Evolutionary conservation across 2,888 invertebrate genomes (phyloP).

Genomic region (Eubasilissa splendida): DNA sequence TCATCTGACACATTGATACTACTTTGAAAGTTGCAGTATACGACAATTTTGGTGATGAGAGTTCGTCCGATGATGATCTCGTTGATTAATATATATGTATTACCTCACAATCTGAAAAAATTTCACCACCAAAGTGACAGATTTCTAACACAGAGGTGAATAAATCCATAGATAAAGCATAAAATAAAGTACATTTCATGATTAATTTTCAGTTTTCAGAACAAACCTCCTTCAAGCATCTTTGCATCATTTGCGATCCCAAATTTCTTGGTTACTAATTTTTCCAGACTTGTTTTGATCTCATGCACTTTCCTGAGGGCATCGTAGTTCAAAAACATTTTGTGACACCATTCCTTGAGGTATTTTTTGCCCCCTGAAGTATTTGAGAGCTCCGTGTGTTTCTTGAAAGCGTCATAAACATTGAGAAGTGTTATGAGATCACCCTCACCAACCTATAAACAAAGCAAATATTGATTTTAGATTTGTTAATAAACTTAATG

Average conservation of each 20-base stretch:
- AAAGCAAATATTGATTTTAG: background rate
- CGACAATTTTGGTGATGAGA: no score
- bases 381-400: slow-evolving; percentile 63
- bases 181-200: no score
- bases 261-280: slow-evolving; percentile 66
- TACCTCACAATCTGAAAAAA: no score
- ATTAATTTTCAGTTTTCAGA: background rate
- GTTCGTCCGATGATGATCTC: no score
- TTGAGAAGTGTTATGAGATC: slow-evolving; percentile 93
- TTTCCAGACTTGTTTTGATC: slow-evolving; percentile 66
- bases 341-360: slow-evolving; percentile 81
- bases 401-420: slow-evolving; percentile 78
- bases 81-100: no score
- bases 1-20: no score
- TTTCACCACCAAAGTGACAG: no score
- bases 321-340: slow-evolving; percentile 89
- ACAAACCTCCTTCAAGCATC: slow-evolving; percentile 65
- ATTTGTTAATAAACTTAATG: no score
- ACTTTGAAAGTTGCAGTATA: no score
- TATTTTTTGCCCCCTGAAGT: slow-evolving; percentile 65
- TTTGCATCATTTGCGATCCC: slow-evolving; percentile 62
- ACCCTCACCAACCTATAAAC: slow-evolving; percentile 83
- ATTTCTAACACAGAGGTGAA: no score
- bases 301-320: slow-evolving; percentile 83
- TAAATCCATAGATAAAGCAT: no score